Conservation (phyloP, 2,888 invertebrate species). For the Ormyrus pomaceus region DNA sequence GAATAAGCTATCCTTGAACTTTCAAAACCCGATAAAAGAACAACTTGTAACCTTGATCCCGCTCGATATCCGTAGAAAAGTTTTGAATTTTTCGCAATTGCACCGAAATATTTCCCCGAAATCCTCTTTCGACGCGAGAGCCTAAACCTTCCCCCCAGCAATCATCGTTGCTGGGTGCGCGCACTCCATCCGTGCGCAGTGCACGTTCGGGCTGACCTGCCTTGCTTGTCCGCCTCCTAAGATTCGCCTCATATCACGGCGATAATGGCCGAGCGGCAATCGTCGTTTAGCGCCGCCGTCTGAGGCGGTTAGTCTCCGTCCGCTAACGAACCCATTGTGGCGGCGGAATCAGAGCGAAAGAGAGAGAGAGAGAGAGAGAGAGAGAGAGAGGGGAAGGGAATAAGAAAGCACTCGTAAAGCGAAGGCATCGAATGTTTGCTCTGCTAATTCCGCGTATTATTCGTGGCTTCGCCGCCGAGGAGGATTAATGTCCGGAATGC, state of each 20-base stretch:
- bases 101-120: too few relatives aligned
- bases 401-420: neutral
- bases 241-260: conserved; percentile 1
- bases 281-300: conserved; percentile 3
- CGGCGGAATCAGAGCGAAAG: neutral
- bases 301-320: conserved; percentile 67
- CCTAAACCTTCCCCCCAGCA: too few relatives aligned
- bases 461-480: conserved; percentile 2
- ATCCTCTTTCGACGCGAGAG: too few relatives aligned
- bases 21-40: too few relatives aligned
- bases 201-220: neutral
- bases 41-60: too few relatives aligned
- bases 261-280: neutral
- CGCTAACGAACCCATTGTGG: conserved; percentile 72
- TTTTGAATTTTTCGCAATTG: too few relatives aligned
- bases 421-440: neutral
- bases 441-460: conserved; percentile 29
- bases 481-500: conserved; percentile 29
- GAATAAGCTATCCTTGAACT: too few relatives aligned
- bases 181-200: neutral
- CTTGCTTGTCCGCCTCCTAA: neutral
- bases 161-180: neutral
- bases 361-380: conserved; percentile 4
- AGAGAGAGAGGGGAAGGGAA: neutral
- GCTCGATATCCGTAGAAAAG: too few relatives aligned